Evolutionary conservation across 2,888 invertebrate species (phyloP).

Genomic region (Exocentrus adspersus): DNA sequence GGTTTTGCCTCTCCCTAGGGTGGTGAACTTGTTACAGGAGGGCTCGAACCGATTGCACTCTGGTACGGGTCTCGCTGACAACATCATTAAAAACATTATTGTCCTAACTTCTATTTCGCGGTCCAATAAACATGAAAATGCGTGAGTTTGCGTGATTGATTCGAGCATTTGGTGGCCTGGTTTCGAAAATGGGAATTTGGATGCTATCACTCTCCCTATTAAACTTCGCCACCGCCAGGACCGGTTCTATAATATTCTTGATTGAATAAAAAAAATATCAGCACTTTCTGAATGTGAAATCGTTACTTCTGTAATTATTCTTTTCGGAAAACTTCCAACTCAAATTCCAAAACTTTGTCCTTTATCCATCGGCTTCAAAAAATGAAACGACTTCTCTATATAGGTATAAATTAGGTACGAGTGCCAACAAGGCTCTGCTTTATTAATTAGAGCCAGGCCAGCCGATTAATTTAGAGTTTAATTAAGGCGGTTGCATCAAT

Average conservation of each 20-base stretch:
- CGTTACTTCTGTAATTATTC: no score
- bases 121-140: conserved; percentile 23
- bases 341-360: background rate
- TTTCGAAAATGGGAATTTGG: background rate
- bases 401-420: conserved; percentile 36
- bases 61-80: conserved; percentile 29
- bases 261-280: no score
- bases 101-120: conserved; percentile 42
- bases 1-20: conserved; percentile 21
- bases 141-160: conserved; percentile 17
- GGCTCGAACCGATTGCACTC: background rate
- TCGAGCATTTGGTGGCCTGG: conserved; percentile 14
- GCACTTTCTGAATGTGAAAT: no score
- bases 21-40: conserved; percentile 25
- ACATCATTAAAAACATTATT: conserved; percentile 41
- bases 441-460: conserved; percentile 58
- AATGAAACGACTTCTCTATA: conserved; percentile 37
- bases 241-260: no score
- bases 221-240: no score
- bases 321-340: no score
- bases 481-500: conserved; percentile 59
- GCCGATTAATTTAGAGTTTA: conserved; percentile 59
- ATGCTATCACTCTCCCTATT: no score
- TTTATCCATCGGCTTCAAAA: background rate
- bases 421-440: conserved; percentile 56